Conservation (phyloP, 2,888 invertebrate species). For the Nomada fabriciana region DNA sequence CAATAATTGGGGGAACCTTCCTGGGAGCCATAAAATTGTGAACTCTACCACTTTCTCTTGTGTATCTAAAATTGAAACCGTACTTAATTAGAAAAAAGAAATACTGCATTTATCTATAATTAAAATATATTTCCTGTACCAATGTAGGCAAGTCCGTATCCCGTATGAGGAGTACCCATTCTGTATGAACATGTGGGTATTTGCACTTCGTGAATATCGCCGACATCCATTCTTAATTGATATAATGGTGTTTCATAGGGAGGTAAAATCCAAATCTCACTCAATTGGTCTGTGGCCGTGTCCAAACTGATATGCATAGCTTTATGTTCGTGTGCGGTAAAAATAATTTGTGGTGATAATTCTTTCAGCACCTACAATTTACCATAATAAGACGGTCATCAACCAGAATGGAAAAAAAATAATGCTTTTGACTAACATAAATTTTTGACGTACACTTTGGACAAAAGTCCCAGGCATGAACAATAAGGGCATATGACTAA, state of each 20-base stretch:
- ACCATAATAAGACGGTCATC: conserved; percentile 5
- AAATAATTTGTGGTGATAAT: conserved; percentile 89
- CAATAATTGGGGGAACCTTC: conserved; percentile 88
- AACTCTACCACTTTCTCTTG: conserved; percentile 87
- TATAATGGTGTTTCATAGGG: conserved; percentile 82
- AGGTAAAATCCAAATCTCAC: conserved; percentile 79
- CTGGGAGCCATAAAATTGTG: conserved; percentile 92
- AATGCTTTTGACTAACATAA: neutral
- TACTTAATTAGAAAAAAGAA: neutral
- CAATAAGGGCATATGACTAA: conserved; percentile 91
- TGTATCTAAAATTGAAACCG: conserved; percentile 86
- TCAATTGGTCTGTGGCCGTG: conserved; percentile 80
- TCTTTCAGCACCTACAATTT: conserved; percentile 86
- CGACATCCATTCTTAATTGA: conserved; percentile 84
- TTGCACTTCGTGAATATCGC: conserved; percentile 89
- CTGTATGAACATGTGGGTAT: conserved; percentile 98
- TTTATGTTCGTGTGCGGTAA: conserved; percentile 89
- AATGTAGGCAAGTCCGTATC: conserved; percentile 93
- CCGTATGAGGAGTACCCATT: conserved; percentile 95
- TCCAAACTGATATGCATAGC: conserved; percentile 86
- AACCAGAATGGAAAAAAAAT: conserved; percentile 25
- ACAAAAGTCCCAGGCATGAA: conserved; percentile 86
- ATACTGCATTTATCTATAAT: neutral
- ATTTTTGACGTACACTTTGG: conserved; percentile 83
- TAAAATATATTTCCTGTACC: conserved; percentile 85